Conservation (phyloP, 2,888 invertebrate genomes). For the Sycophila texana region DNA sequence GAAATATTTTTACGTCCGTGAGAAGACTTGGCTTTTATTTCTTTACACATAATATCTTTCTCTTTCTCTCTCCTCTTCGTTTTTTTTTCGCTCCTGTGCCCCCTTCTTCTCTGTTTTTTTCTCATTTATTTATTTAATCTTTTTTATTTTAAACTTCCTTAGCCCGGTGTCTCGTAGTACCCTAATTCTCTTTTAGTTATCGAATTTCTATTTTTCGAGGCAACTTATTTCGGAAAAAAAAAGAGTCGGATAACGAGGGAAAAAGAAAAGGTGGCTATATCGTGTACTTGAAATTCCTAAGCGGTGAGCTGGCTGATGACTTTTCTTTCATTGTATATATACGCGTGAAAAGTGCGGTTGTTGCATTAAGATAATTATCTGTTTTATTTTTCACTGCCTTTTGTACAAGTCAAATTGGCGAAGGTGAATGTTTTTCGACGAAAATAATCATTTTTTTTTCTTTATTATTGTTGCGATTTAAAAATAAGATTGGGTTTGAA, state of each 20-base stretch:
- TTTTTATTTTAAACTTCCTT: not conserved
- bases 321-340: constrained; percentile 31
- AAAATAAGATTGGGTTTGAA: not conserved
- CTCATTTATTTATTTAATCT: not conserved
- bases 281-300: constrained; percentile 47
- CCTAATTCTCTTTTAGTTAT: not conserved
- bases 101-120: constrained; percentile 5
- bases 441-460: not conserved
- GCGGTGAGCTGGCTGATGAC: constrained; percentile 28
- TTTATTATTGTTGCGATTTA: not conserved
- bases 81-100: not conserved
- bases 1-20: constrained; percentile 54
- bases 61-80: constrained; percentile 3
- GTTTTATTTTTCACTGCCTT: not conserved
- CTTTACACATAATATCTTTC: constrained; percentile 26
- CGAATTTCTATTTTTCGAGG: constrained; percentile 16
- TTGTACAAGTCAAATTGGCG: not conserved
- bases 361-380: constrained; percentile 5
- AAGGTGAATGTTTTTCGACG: not conserved
- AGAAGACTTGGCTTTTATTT: constrained; percentile 49
- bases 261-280: constrained; percentile 14
- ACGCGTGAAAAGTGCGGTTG: constrained; percentile 18
- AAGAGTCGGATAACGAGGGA: constrained; percentile 33
- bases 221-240: constrained; percentile 37
- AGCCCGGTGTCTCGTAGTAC: not conserved